Evolutionary conservation across 2,888 invertebrate species (phyloP), one percentile per base, ranked within the genome.

Genomic region (Drosophila lutescens): DNA sequence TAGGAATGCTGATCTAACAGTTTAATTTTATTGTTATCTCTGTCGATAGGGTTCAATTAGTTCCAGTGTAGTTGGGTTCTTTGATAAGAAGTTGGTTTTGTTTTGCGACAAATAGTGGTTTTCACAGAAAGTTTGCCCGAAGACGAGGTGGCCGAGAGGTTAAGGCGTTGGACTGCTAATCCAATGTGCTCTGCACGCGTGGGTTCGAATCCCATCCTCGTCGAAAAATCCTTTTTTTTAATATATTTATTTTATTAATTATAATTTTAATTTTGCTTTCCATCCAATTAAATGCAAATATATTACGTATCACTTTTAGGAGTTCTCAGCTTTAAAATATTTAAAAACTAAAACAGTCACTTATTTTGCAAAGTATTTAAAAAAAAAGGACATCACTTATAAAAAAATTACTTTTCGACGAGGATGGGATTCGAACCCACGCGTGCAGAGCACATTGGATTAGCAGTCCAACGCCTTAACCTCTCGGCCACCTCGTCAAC

Each of bases 391-490:
- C 8, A 8, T 23, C 6, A 30, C 8, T 30, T 30, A 30, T 1
- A 36, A 57, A 47, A 47, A 47, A 36, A 10, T 1, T 0, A 4
- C 2, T 20, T n/a, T 3, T 43, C 94, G 94, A 94, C 94, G 94
- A 94, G 94, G 95, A 95, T 95, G 95, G 95, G 95, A 95, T 95
- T 95, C 95, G 95, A 95, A 95, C 95, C 95, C 95, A 95, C 95
- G 95, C 95, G 95, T 95, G 95, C 95, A 95, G 95, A 95, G 95
- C 95, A 95, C 95, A 95, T 95, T 95, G 95, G 95, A 95, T 95
- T 95, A 95, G 95, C 95, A 95, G 95, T 95, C 95, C 95, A 95
- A 95, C 95, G 95, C 95, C 95, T 95, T 95, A 95, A 95, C 95
- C 95, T 94, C 95, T 95, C 95, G 95, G 95, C 95, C 95, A 95